Base-by-base conservation (phyloP, 2,113 vertebrate genomes). In the Scatophagus argus region DNA sequence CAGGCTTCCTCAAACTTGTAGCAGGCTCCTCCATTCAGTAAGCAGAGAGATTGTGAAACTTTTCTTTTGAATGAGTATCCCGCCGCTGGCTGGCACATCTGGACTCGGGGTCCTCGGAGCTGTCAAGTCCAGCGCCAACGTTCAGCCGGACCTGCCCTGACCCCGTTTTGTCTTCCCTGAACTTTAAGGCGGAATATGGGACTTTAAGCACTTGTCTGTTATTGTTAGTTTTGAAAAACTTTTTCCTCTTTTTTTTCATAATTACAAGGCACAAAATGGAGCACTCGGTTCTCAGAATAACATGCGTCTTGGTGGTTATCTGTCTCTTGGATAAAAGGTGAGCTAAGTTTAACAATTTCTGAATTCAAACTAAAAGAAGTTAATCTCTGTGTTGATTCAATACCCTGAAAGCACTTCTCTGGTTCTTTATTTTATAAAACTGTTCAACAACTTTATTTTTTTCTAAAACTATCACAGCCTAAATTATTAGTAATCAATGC, bases 261-360 rank as follows among this genome's bases (percentile, higher is more conserved):
- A 74, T 55, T 44, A 58, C 36, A 63, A 88, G 41, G 72, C 66
- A 61, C 60, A 88, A 58, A 19, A 95, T 95, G 94, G 93, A 91
- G 56, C 91, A 83, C 25, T 87, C 85, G 7, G 36, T 89, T 49
- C 66, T 89, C 66, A 91, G 87, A 85, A 14, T 94, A 51, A 87
- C 93, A 8, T 90, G 88, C 78, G 69, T 85, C 60, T 51, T 93
- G 80, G 70, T 93, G 75, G 58, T 92, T 46, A 29, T 93, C 74
- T 89, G 84, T 79, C 84, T 94, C 56, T 31, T 93, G 72, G 83
- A 92, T 80, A 91, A 87, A 93, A 93, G 93, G 94, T 95, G 90
- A 93, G 92, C 87, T 70, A 1, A 34, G 54, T 74, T 68, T 13
- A 52, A 51, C 39, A 19, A 14, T 0, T 16, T 38, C 16, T 65